Base-by-base conservation (phyloP, 2,888 invertebrate genomes). In the Ametastegia equiseti region DNA sequence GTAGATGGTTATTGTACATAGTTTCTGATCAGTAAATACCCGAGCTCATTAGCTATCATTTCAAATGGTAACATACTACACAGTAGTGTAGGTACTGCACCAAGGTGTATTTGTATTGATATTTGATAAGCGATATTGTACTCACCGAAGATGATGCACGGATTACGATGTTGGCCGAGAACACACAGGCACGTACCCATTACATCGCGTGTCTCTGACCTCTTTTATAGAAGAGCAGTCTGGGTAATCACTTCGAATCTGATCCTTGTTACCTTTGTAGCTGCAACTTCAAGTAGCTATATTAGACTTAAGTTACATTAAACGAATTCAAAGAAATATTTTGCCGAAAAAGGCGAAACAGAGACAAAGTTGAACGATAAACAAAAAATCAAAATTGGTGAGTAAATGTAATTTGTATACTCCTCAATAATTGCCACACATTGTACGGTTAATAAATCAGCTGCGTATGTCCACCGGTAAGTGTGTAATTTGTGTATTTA, bases 1-100 rank as follows among this genome's bases (percentile, higher is more conserved):
- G 57, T n/a, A 13, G 13, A 27, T 30, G 13, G 60, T 19, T 54
- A 54, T 54, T 7, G 30, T 60, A 30, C 1, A n/a, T 33, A 65
- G 33, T 67, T 67, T 67, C 19, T 36, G 19, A n/a, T 67, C 19
- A 9, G 65, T 67, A 67, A 67, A 67, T 67, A 67, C 39, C 23
- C 36, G 65, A 67, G 65, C 19, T 67, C 36, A 67, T 33, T 67
- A 67, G 36, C 65, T 67, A 67, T 67, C 39, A 39, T 67, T 67
- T 67, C 65, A 67, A 67, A 67, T 67, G 39, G 65, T 67, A 67
- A 67, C n/a, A n/a, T n/a, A n/a, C n/a, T n/a, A n/a, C n/a, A n/a
- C n/a, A n/a, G n/a, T n/a, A n/a, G n/a, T n/a, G n/a, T n/a, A n/a
- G n/a, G n/a, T 39, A 67, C 65, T 39, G 39, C 65, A 3, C 19